Evolutionary conservation across 1,140 invertebrate species (phyloP), one percentile per base, ranked within the genome.

Genomic region (Telenomus remus): DNA sequence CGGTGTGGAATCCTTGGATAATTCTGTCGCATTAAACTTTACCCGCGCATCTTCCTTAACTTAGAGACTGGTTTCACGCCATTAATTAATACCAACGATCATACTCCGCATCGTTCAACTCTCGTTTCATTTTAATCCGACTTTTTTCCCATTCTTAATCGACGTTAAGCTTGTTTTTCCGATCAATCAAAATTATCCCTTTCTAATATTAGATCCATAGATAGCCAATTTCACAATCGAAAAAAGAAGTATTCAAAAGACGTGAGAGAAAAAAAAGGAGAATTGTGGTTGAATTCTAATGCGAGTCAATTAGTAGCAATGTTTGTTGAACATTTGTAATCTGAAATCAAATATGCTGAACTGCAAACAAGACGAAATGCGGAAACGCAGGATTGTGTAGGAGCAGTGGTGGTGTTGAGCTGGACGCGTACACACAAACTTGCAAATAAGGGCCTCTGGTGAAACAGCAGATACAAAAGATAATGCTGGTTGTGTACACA

Each of bases 21-120:
- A 80, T 78, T 80, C 79, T 73, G 72, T 78, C 79, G 79, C 76
- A 80, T 80, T 80, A 80, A 78, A 80, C 75, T 80, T 80, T 74
- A 71, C 53, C 53, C 64, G 54, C 49, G 68, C 68, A 55, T 74
- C 68, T 71, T 75, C 71, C 71, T 60, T 69, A 72, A 74, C 66
- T 70, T 66, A 71, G 56, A 76, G 76, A 81, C 80, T 79, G 78
- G 80, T 81, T 81, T 79, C 77, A 54, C 69, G 60, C 66, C 77
- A 76, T 79, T 81, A 81, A 79, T 81, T 79, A 81, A 79, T 81
- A 79, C 60, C 73, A 71, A 73, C 72, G 70, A 79, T 66, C 64
- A 78, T 77, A 73, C 68, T 76, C 76, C 63, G 39, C 47, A 13
- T 33, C 46, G 64, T 69, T 63, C 46, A 46, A 47, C 49, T 65